Conservation (phyloP, 2,888 invertebrate species). For the Sphinx pinastri region DNA sequence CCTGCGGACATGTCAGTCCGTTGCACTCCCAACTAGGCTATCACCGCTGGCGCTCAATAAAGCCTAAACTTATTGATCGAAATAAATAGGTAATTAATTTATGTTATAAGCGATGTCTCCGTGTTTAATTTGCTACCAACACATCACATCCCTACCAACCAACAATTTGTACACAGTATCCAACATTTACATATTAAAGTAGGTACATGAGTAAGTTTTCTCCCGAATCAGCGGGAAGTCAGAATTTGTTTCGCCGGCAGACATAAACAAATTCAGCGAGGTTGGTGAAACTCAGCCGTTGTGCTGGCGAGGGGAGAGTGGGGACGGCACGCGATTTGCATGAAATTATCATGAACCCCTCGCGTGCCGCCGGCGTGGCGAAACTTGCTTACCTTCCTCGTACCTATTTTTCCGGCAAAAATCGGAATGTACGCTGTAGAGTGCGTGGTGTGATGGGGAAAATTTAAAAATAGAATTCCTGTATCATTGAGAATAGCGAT, state of each 20-base stretch:
- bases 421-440: neutral
- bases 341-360: constrained; percentile 44
- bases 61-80: no score
- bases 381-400: constrained; percentile 17
- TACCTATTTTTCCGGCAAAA: neutral
- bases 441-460: neutral
- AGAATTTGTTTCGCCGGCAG: constrained; percentile 52
- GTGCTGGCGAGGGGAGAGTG: constrained; percentile 43
- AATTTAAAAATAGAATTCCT: neutral
- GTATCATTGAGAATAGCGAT: no score
- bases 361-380: constrained; percentile 25
- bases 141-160: no score
- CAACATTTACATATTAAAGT: neutral
- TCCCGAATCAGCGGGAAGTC: constrained; percentile 16
- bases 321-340: constrained; percentile 65
- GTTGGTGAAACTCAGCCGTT: constrained; percentile 60
- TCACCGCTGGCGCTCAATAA: no score
- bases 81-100: no score
- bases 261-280: constrained; percentile 72
- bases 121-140: no score
- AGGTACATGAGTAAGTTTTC: constrained; percentile 7
- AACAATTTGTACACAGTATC: no score
- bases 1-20: no score
- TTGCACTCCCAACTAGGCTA: no score
- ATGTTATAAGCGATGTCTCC: no score